These are phyloP conservation scores for Glaucomys volans DNA, from an alignment of 2,113 vertebrate species.

Conservation along the genomic window DNA sequence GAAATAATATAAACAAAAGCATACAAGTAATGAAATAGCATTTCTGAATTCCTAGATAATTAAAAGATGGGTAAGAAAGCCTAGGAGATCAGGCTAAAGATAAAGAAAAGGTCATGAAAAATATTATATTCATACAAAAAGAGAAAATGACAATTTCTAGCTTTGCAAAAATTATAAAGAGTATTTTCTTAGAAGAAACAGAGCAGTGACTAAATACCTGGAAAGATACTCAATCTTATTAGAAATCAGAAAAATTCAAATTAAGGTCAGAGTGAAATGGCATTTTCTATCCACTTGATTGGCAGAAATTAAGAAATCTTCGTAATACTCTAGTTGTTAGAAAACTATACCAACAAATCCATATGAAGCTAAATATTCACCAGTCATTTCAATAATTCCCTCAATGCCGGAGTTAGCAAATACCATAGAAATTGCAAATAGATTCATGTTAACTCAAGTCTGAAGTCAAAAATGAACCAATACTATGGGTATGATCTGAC, in stretches of 20 bases:
- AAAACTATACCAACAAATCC: not conserved
- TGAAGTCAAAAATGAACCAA: conserved; percentile 12
- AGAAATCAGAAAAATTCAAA: conserved; percentile 53
- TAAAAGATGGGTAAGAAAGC: not conserved
- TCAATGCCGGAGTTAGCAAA: not conserved
- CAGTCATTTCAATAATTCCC: conserved; percentile 19
- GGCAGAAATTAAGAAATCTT: conserved; percentile 22
- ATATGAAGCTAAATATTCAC: not conserved
- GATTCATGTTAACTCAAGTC: not conserved
- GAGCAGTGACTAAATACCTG: not conserved
- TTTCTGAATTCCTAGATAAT: conserved; percentile 20
- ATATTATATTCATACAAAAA: not conserved
- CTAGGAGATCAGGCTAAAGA: not conserved
- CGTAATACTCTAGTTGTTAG: conserved; percentile 37
- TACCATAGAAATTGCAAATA: not conserved
- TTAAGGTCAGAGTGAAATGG: not conserved
- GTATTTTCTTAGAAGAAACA: conserved; percentile 32
- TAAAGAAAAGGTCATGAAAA: not conserved
- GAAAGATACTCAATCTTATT: conserved; percentile 23
- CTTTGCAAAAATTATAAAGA: conserved; percentile 42
- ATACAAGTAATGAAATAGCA: not conserved
- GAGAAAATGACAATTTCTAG: not conserved
- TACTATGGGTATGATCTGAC: not conserved
- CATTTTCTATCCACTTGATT: conserved; percentile 12
- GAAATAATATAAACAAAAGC: not conserved